Evolutionary conservation across 2,888 invertebrate species (phyloP), one percentile per base, ranked within the genome.

Genomic region (Lymantria monacha): DNA sequence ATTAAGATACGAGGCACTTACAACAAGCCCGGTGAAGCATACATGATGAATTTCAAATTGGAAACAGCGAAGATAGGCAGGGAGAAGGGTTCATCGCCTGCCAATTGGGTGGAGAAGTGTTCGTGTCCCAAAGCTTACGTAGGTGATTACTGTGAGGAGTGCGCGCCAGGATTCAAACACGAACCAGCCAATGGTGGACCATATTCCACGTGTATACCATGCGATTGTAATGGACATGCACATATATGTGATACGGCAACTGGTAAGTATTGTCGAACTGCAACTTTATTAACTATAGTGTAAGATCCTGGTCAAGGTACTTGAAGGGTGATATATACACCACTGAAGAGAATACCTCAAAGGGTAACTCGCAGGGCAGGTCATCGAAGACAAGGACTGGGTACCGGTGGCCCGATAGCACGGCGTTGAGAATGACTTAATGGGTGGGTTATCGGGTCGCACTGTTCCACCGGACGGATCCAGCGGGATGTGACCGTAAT

Each of bases 61-160:
- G 96, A 97, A 70, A 96, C 98, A 0, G 99, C 99, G 0, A 94
- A 96, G 53, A 93, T 96, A 15, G 96, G 96, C 0, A 94, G 95
- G 0, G 95, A 96, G 31, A 87, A 86, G 44, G 90, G 90, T 0
- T 83, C 87, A 0, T 93, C 93, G 7, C 93, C 95, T 0, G 98
- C 98, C 0, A 94, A 95, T 42, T 99, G 98, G 98, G 95, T 99
- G 22, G 99, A 99, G 81, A 95, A 95, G 73, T 99, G 99, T 76
- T 94, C 95, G 1, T 99, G 99, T 74, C 97, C 97, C 0, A 92
- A 93, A 70, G 96, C 94, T 0, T 98, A 97, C 65, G 94, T 98
- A 0, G 98, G 99, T 0, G 98, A 99, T 83, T 98, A 97, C 81
- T 99, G 99, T 75, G 99, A 99, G 83, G 97, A 97, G 0, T 99